Evolutionary conservation across 2,797 vertebrate genomes (phyloP), one percentile per base, ranked within the genome.

Genomic region (Platyrinchus mystaceus): DNA sequence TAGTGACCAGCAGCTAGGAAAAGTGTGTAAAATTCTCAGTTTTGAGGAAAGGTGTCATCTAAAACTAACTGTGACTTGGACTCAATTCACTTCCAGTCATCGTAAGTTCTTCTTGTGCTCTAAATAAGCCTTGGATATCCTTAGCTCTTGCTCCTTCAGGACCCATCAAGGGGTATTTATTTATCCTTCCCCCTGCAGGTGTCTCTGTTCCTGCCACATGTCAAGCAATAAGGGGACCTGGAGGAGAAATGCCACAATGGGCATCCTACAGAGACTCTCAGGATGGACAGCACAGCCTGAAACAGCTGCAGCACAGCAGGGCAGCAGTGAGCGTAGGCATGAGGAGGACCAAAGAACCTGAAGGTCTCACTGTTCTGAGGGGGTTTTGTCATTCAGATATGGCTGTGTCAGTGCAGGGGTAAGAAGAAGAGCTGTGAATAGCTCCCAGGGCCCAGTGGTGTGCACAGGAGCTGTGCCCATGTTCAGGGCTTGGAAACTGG

Each of bases 51-150:
- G 22, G 20, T 69, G 32, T 19, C 37, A 28, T 55, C 49, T 77
- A 37, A 87, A 89, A 84, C 32, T 71, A 87, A 30, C 53, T 58
- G 50, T 47, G 58, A 36, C 60, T 84, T 77, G 56, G 37, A 78
- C 85, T 71, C 81, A 28, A 32, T 59, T 87, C 43, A 26, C 69
- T 87, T 87, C 30, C 71, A 71, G 56, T 21, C 0, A 0, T 87
- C 66, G 22, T 50, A 55, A 66, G 23, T 87, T 78, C 50, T 87
- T 43, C 56, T n/a, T 64, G 41, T 46, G 23, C 76, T 62, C 63
- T 79, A 47, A 66, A 69, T 79, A 92, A 87, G 6, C 30, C 60
- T 47, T 73, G 52, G 52, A 52, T 74, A 74, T 49, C 52, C 27
- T 44, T 16, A 78, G 68, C 66, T 74, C 1, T 1, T 46, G 21